Conservation (phyloP, 2,888 invertebrate species). For the Hyppa rectilinea region DNA sequence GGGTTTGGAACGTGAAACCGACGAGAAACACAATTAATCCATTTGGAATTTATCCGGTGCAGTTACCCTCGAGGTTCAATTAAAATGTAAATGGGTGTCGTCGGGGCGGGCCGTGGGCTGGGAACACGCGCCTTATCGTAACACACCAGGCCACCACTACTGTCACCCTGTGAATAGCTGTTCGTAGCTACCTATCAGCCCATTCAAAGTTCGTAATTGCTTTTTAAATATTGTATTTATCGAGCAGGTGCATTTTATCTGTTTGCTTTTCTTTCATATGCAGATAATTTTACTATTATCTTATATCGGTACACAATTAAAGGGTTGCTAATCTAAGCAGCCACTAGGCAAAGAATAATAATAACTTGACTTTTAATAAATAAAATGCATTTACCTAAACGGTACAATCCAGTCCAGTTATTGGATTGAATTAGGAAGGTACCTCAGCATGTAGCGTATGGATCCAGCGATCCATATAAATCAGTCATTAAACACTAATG, state of each 20-base stretch:
- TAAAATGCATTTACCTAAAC: no score
- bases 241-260: neutral
- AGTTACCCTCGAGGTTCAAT: slow-evolving; percentile 80
- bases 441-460: no score
- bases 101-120: slow-evolving; percentile 48
- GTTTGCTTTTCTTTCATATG: slow-evolving; percentile 2
- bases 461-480: neutral
- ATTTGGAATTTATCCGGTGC: slow-evolving; percentile 81
- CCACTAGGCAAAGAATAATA: neutral
- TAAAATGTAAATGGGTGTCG: slow-evolving; percentile 83
- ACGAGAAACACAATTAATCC: slow-evolving; percentile 80
- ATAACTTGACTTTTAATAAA: neutral
- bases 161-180: slow-evolving; percentile 41
- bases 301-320: no score
- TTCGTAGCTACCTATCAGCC: slow-evolving; percentile 18
- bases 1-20: slow-evolving; percentile 67
- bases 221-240: slow-evolving; percentile 1
- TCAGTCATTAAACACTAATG: neutral
- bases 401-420: neutral
- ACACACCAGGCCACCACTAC: slow-evolving; percentile 57
- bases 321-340: neutral
- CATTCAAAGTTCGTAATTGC: slow-evolving; percentile 12
- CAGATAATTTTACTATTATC: neutral
- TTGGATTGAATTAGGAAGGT: neutral
- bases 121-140: slow-evolving; percentile 59